Percentiles rank a stretch among this genome's conserved stretches.
These are phyloP conservation scores for Lutraria rhynchaena DNA, from an alignment of 1,140 invertebrate genomes.

Conservation along the genomic window DNA sequence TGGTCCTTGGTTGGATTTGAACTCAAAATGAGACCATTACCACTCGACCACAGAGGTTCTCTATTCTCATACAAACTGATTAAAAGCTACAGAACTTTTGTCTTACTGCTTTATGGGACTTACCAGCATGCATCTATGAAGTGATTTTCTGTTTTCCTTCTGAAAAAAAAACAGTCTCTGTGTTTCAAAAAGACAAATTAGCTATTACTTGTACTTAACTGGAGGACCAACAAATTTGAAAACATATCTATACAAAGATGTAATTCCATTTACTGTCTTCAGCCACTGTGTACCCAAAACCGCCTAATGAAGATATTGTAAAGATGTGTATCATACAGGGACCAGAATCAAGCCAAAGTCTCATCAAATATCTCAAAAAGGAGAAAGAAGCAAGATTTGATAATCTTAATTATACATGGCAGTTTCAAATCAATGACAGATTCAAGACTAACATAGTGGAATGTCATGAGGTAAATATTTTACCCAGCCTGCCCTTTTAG, in stretches of 20 bases:
- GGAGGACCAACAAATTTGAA: no score
- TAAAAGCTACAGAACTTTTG: no score
- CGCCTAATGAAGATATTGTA: conserved; percentile 6
- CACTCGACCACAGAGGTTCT: no score
- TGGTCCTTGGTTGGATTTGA: no score
- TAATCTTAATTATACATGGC: not conserved
- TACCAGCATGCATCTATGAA: no score
- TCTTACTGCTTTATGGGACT: no score
- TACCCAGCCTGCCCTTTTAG: not conserved
- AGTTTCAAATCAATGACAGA: conserved; percentile 24
- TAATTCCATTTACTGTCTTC: not conserved
- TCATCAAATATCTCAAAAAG: conserved; percentile 41
- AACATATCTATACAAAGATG: no score
- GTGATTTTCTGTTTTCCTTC: not conserved
- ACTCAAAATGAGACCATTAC: no score
- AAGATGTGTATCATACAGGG: conserved; percentile 42
- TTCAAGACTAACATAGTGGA: conserved; percentile 33
- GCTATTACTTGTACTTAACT: no score
- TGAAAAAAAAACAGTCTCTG: no score
- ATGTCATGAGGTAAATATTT: conserved; percentile 20
- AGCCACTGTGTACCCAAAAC: conserved; percentile 16
- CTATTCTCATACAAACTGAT: no score
- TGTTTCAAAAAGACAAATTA: no score
- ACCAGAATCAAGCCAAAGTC: not conserved
- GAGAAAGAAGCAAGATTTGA: conserved; percentile 19